A percentile compares a stretch with the other conserved stretches of the same genome.
phyloP scores from a whole-genome alignment of 2,113 vertebrate species.

The Okapia johnstoni region DNA sequence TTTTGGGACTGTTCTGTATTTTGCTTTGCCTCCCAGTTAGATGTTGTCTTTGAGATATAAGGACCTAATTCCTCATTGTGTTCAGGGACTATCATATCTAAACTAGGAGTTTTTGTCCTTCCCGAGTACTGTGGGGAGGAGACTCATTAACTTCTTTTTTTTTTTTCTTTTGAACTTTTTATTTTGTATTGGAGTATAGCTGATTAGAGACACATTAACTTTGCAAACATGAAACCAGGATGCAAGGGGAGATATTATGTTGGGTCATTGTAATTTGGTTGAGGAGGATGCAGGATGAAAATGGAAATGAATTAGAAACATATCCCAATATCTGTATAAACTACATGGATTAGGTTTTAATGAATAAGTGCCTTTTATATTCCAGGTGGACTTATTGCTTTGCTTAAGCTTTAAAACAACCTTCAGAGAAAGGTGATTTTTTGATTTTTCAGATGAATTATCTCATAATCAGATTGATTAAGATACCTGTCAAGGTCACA shows the following conservation, averaged over 20 bases:
- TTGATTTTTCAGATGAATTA: background rate
- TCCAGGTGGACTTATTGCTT: background rate
- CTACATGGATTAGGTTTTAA: background rate
- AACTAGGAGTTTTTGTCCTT: background rate
- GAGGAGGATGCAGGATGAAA: background rate
- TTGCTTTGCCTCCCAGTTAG: background rate
- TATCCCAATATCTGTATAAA: background rate
- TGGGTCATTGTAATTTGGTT: background rate
- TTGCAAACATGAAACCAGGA: background rate
- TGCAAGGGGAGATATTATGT: background rate
- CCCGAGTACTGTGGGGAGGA: background rate
- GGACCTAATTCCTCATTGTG: background rate
- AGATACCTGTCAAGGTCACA: background rate
- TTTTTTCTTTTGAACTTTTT: background rate
- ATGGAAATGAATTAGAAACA: background rate
- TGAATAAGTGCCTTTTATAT: background rate
- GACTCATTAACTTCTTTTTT: background rate
- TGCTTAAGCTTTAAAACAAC: background rate
- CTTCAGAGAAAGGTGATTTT: background rate
- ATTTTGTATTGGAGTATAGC: background rate
- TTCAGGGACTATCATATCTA: background rate
- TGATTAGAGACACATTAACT: background rate
- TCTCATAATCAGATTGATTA: background rate
- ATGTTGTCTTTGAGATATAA: background rate
- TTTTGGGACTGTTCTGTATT: background rate